phyloP scores from a whole-genome alignment of 2,888 invertebrate species.

The Entomobrya proxima region DNA sequence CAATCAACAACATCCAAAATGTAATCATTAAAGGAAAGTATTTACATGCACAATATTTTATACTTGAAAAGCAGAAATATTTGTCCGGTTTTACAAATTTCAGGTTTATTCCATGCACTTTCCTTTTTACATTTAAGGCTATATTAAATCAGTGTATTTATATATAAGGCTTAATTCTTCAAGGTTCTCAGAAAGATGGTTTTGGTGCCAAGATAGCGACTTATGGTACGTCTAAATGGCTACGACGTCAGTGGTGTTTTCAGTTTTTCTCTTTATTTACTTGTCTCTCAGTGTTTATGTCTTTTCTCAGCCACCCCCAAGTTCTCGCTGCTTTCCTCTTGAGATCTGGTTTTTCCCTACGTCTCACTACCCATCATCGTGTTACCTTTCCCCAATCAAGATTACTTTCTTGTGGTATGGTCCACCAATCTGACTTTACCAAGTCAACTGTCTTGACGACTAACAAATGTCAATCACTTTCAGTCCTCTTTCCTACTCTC shows the following conservation, averaged over 20 bases:
- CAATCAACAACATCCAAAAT: too few relatives aligned
- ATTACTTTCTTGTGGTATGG: slow-evolving; percentile 73
- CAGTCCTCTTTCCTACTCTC: slow-evolving; percentile 21
- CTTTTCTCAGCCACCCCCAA: slow-evolving; percentile 49
- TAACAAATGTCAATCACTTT: slow-evolving; percentile 62
- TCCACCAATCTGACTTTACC: slow-evolving; percentile 70
- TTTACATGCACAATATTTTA: too few relatives aligned
- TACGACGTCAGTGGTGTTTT: background rate
- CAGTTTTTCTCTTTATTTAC: slow-evolving; percentile 42
- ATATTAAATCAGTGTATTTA: background rate
- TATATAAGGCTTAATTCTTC: background rate
- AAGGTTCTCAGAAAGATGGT: slow-evolving; percentile 36
- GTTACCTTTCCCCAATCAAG: slow-evolving; percentile 73
- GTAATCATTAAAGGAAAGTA: too few relatives aligned
- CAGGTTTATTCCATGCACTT: too few relatives aligned
- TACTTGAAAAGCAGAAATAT: too few relatives aligned
- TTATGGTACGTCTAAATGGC: background rate
- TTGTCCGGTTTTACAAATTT: too few relatives aligned
- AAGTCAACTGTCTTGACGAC: slow-evolving; percentile 60
- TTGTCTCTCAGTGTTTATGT: slow-evolving; percentile 52
- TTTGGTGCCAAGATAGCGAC: background rate
- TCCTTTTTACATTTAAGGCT: background rate
- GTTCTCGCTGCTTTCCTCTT: background rate
- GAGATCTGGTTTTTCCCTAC: slow-evolving; percentile 11
- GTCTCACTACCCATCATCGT: slow-evolving; percentile 57